Evolutionary conservation across 2,797 vertebrate species (phyloP).

Genomic region (Hydrophis major): DNA sequence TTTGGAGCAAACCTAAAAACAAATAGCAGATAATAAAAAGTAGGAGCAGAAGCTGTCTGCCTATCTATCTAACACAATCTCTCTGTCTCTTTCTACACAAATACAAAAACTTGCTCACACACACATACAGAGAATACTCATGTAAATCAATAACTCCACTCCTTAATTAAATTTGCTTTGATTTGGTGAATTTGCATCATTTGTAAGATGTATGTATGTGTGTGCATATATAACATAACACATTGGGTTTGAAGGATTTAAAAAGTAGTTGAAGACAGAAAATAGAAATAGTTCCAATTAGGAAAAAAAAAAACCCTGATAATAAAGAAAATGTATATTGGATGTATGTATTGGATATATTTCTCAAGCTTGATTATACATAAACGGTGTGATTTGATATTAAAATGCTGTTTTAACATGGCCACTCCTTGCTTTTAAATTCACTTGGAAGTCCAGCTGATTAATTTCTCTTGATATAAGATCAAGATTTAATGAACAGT

Average conservation of each 20-base stretch:
- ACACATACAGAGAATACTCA: background rate
- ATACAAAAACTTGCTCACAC: background rate
- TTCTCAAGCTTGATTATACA: slow-evolving; percentile 61
- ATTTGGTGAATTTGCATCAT: slow-evolving; percentile 29
- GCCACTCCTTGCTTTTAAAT: slow-evolving; percentile 75
- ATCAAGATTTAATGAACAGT: slow-evolving; percentile 92
- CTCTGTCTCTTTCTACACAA: background rate
- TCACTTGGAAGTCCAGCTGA: slow-evolving; percentile 80
- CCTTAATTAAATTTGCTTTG: slow-evolving; percentile 35
- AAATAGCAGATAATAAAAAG: background rate
- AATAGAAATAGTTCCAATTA: slow-evolving; percentile 13
- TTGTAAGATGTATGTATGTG: background rate
- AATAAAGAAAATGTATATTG: slow-evolving; percentile 61
- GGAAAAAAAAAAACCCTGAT: slow-evolving; percentile 6
- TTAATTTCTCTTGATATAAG: slow-evolving; percentile 87
- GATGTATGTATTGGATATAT: slow-evolving; percentile 62
- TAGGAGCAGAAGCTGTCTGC: background rate
- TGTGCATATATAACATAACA: too few species aligned
- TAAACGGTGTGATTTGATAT: slow-evolving; percentile 68
- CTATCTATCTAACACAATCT: background rate
- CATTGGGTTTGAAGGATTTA: background rate
- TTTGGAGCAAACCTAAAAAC: slow-evolving; percentile 17
- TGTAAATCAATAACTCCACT: slow-evolving; percentile 35
- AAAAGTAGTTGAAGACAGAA: background rate
- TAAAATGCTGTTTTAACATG: slow-evolving; percentile 66